phyloP scores from a whole-genome alignment of 2,797 vertebrate genomes.

The Salarias fasciatus region DNA sequence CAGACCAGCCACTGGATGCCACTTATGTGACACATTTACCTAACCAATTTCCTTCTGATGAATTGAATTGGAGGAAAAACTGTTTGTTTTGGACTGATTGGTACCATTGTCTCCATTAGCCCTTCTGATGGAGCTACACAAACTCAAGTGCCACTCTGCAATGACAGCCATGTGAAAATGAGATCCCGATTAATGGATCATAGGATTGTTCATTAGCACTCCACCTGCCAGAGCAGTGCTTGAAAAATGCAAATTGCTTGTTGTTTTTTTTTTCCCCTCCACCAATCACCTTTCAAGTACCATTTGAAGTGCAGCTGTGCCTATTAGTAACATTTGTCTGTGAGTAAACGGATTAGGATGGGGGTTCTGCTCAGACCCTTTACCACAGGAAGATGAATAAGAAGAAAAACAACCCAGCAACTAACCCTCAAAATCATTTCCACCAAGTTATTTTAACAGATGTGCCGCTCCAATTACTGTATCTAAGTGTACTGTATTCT shows the following conservation, averaged over 20 bases:
- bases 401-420: too few species aligned
- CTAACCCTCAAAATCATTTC: conserved; percentile 28
- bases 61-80: conserved; percentile 33
- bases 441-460: conserved; percentile 31
- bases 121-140: conserved; percentile 50
- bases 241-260: conserved; percentile 71
- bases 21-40: conserved; percentile 34
- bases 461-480: conserved; percentile 31
- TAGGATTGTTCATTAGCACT: conserved; percentile 76
- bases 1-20: conserved; percentile 2
- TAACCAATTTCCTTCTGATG: conserved; percentile 32
- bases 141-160: conserved; percentile 68
- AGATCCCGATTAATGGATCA: conserved; percentile 76
- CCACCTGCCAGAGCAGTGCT: conserved; percentile 65
- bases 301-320: conserved; percentile 55
- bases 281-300: conserved; percentile 69
- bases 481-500: conserved; percentile 41
- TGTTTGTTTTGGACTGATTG: conserved; percentile 71
- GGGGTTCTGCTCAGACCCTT: conserved; percentile 47
- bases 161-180: conserved; percentile 61
- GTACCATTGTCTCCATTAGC: conserved; percentile 69
- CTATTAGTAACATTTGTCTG: conserved; percentile 52
- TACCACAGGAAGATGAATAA: too few species aligned
- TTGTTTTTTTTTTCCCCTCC: conserved; percentile 62
- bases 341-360: conserved; percentile 47